These are phyloP conservation scores for Drosophila vallismaia DNA, from an alignment of 2,888 invertebrate genomes.

Conservation along the genomic window DNA sequence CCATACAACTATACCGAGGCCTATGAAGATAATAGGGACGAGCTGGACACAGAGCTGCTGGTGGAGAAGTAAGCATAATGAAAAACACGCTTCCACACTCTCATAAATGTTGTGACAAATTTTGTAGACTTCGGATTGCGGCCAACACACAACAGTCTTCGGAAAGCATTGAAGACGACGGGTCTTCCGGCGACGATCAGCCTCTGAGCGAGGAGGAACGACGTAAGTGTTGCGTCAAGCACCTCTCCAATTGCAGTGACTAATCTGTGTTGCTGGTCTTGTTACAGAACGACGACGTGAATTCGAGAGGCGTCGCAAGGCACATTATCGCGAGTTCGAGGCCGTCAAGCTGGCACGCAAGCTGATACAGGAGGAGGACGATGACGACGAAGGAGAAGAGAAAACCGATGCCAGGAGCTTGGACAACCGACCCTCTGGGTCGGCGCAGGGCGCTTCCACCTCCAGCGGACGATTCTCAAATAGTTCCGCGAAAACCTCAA, in stretches of 20 bases:
- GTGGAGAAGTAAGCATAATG: conserved; percentile 88
- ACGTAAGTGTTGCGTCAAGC: conserved; percentile 76
- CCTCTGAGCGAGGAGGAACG: conserved; percentile 87
- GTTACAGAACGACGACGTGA: conserved; percentile 88
- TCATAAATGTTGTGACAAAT: conserved; percentile 8
- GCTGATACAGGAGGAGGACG: conserved; percentile 94
- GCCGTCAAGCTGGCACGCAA: conserved; percentile 96
- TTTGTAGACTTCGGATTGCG: conserved; percentile 81
- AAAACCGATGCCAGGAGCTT: conserved; percentile 15
- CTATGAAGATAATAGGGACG: conserved; percentile 85
- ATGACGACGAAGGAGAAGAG: conserved; percentile 85
- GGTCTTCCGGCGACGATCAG: conserved; percentile 86
- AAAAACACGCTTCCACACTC: not conserved
- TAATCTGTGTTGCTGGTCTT: not conserved
- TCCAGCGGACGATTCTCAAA: conserved; percentile 55
- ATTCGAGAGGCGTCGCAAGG: conserved; percentile 97
- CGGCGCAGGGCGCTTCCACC: conserved; percentile 43
- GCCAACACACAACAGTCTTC: conserved; percentile 82
- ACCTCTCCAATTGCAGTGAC: not conserved
- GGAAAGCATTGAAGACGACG: conserved; percentile 84
- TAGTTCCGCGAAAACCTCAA: conserved; percentile 51
- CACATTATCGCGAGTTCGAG: conserved; percentile 99
- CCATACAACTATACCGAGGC: conserved; percentile 89
- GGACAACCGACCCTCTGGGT: conserved; percentile 50
- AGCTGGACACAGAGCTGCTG: conserved; percentile 89